Conservation (phyloP, 2,888 invertebrate species). For the Drosophila prolongata region DNA sequence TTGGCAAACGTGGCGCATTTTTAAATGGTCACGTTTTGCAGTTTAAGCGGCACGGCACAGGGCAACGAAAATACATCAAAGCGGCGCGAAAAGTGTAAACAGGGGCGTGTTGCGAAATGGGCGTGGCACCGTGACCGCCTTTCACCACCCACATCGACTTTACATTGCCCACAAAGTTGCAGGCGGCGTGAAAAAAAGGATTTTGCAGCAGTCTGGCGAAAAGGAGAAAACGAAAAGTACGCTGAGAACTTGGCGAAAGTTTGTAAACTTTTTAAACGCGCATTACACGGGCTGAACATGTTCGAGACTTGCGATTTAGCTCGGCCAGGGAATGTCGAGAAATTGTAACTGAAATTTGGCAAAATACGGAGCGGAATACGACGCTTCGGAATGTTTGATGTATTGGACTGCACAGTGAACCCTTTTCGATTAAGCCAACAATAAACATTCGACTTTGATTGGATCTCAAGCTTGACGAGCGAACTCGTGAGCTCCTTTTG, state of each 20-base stretch:
- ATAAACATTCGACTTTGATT: constrained; percentile 49
- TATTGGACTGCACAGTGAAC: constrained; percentile 18
- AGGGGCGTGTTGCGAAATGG: constrained; percentile 60
- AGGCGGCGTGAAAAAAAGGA: constrained; percentile 54
- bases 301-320: constrained; percentile 60
- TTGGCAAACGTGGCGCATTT: constrained; percentile 78
- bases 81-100: constrained; percentile 74
- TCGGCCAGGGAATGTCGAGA: constrained; percentile 26
- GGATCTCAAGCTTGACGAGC: constrained; percentile 11
- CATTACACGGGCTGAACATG: constrained; percentile 76
- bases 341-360: constrained; percentile 50
- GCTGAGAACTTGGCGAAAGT: constrained; percentile 68
- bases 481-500: constrained; percentile 8
- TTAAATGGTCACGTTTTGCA: constrained; percentile 83
- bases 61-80: constrained; percentile 67
- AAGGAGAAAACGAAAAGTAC: constrained; percentile 35
- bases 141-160: constrained; percentile 23
- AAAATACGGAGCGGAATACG: constrained; percentile 31
- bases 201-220: constrained; percentile 57
- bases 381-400: constrained; percentile 35
- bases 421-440: constrained; percentile 42
- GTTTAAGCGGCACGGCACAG: constrained; percentile 73
- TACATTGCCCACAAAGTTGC: constrained; percentile 62
- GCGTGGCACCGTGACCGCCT: constrained; percentile 37
- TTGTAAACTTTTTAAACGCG: constrained; percentile 79